Conservation (phyloP, 2,888 invertebrate species). For the Phengaris alcon region DNA sequence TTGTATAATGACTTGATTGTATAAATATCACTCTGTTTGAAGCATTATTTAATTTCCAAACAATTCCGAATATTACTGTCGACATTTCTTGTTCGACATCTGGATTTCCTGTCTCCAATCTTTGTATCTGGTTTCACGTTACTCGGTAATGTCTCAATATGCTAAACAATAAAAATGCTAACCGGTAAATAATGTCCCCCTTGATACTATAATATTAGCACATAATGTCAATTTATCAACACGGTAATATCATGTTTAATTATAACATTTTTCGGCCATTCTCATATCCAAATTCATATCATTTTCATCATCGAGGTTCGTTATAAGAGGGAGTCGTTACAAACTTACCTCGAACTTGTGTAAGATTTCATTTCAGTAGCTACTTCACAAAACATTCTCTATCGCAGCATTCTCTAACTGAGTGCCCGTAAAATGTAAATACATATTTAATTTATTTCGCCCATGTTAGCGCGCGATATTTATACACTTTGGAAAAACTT, state of each 20-base stretch:
- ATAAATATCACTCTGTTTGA: too few relatives aligned
- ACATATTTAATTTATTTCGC: slow-evolving; percentile 12
- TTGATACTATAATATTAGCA: background rate
- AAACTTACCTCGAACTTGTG: background rate
- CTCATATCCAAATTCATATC: background rate
- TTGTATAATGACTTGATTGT: too few relatives aligned
- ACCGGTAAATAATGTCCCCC: too few relatives aligned
- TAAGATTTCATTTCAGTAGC: background rate
- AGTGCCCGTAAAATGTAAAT: slow-evolving; percentile 6
- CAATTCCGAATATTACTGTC: too few relatives aligned
- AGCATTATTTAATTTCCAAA: too few relatives aligned
- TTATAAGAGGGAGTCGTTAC: background rate
- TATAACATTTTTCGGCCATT: background rate
- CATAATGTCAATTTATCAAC: background rate
- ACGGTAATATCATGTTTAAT: background rate
- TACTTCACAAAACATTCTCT: background rate
- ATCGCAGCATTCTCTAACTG: too few relatives aligned
- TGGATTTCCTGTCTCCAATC: too few relatives aligned
- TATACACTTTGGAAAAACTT: slow-evolving; percentile 12
- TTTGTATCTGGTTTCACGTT: too few relatives aligned
- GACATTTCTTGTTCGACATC: too few relatives aligned
- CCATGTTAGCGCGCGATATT: slow-evolving; percentile 2
- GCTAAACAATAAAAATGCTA: too few relatives aligned
- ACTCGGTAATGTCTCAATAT: too few relatives aligned
- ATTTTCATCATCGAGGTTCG: background rate